Evolutionary conservation across 1,140 invertebrate genomes (phyloP).

Genomic region (Spodoptera frugiperda): DNA sequence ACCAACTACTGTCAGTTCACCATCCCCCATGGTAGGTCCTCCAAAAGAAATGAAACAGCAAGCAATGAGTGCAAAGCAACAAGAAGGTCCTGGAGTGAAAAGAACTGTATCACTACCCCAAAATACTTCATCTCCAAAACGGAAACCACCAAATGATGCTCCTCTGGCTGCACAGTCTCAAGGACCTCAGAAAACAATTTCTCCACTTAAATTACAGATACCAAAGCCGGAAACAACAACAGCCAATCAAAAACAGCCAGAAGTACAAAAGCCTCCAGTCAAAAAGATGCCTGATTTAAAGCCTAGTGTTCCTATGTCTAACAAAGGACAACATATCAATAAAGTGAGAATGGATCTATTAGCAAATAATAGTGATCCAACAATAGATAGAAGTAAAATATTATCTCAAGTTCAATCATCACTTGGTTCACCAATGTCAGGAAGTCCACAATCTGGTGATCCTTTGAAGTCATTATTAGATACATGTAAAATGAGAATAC

Average conservation of each 20-base stretch:
- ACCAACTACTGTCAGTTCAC: constrained; percentile 39
- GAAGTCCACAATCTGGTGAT: constrained; percentile 76
- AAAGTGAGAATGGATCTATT: constrained; percentile 82
- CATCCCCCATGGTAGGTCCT: constrained; percentile 36
- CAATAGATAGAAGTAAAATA: constrained; percentile 81
- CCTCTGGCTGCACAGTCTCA: constrained; percentile 48
- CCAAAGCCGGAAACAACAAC: constrained; percentile 68
- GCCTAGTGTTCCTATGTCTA: constrained; percentile 65
- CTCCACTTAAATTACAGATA: constrained; percentile 76
- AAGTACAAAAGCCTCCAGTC: constrained; percentile 62
- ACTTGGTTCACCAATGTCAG: constrained; percentile 60
- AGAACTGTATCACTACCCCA: constrained; percentile 61
- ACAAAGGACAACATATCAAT: constrained; percentile 66
- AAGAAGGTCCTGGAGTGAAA: constrained; percentile 67
- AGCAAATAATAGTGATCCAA: constrained; percentile 82
- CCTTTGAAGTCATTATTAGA: constrained; percentile 86
- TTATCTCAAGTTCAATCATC: constrained; percentile 80
- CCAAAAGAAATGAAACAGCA: constrained; percentile 66
- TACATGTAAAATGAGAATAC: constrained; percentile 88
- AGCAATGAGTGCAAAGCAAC: constrained; percentile 52
- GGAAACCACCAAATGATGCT: constrained; percentile 64
- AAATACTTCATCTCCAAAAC: constrained; percentile 68
- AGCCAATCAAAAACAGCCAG: constrained; percentile 57
- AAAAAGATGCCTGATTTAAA: constrained; percentile 83
- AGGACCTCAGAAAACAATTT: constrained; percentile 70